Conservation (phyloP, 2,888 invertebrate species). For the Drosophila mercatorum region DNA sequence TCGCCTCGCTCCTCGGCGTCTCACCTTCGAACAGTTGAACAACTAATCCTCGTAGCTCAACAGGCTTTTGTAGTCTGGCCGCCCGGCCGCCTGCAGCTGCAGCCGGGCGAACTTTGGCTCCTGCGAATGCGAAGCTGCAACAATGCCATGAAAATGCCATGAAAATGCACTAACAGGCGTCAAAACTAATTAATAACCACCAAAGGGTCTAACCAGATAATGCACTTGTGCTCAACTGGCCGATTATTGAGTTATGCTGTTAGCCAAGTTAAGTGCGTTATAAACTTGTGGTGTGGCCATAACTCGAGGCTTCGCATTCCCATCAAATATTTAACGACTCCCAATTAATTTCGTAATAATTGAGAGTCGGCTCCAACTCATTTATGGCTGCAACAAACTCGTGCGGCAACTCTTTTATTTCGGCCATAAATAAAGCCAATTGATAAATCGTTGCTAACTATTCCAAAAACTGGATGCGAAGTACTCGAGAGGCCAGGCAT, state of each 20-base stretch:
- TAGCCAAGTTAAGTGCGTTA: not conserved
- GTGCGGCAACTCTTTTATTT: constrained; percentile 1
- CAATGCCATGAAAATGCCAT: constrained; percentile 33
- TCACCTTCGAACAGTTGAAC: constrained; percentile 17
- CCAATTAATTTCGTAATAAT: not conserved
- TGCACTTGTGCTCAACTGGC: constrained; percentile 3
- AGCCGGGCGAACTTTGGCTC: constrained; percentile 22
- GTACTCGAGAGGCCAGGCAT: constrained; percentile 18
- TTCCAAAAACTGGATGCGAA: constrained; percentile 24
- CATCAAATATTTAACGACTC: not conserved
- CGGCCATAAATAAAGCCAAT: constrained; percentile 1
- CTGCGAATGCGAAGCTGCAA: constrained; percentile 15
- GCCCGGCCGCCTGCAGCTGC: constrained; percentile 26
- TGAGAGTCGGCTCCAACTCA: not conserved
- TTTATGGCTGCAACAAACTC: constrained; percentile 2
- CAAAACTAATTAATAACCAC: constrained; percentile 49
- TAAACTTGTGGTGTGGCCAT: not conserved
- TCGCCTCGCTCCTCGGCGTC: too few relatives aligned
- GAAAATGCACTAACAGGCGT: constrained; percentile 47
- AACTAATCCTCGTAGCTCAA: constrained; percentile 45
- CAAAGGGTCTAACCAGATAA: constrained; percentile 30
- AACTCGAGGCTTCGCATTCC: not conserved
- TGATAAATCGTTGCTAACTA: constrained; percentile 28
- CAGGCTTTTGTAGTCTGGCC: constrained; percentile 31
- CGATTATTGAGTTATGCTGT: constrained; percentile 7